Evolutionary conservation across 2,113 vertebrate species (phyloP), one percentile per base, ranked within the genome.

Genomic region (Sapajus apella): DNA sequence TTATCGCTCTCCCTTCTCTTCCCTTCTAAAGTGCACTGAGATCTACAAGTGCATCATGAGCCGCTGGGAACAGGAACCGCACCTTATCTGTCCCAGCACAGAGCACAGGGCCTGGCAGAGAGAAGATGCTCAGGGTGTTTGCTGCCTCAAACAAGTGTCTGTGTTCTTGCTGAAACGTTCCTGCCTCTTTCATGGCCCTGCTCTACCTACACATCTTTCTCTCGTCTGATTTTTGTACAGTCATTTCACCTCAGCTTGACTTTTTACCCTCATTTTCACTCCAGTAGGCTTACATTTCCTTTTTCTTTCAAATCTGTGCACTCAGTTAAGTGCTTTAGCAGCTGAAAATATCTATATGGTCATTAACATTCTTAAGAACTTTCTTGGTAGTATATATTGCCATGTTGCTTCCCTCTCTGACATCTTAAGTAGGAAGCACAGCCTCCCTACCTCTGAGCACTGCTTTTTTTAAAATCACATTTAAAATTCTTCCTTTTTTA

Each of bases 401-500:
- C 55, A 55, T 79, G 14, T 84, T 84, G 61, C 91, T 70, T 70
- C 70, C 50, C 52, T 66, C 55, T 50, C 58, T 94, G 92, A 92
- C 87, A 90, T 75, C 61, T 97, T 92, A 94, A 97, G 87, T 73
- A 47, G 45, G 90, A 87, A 96, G 56, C n/a, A 72, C 75, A 58
- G 35, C 18, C 75, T 72, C 40, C 68, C 20, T 95, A 76, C 82
- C 50, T 87, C 52, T 40, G 75, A 97, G 35, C 83, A 45, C 76
- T 81, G 52, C 72, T 84, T 96, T 96, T 85, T 87, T 66, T 40
- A 40, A 76, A 96, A 96, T 93, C 79, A 94, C 89, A 90, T 76
- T 95, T 96, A 97, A 95, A 95, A 94, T 92, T 97, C 82, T 83
- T 95, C 83, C 75, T 73, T 96, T 96, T 83, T 52, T 2, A 35